Evolutionary conservation across 2,888 invertebrate genomes (phyloP).

Genomic region (Antheraea yamamai): DNA sequence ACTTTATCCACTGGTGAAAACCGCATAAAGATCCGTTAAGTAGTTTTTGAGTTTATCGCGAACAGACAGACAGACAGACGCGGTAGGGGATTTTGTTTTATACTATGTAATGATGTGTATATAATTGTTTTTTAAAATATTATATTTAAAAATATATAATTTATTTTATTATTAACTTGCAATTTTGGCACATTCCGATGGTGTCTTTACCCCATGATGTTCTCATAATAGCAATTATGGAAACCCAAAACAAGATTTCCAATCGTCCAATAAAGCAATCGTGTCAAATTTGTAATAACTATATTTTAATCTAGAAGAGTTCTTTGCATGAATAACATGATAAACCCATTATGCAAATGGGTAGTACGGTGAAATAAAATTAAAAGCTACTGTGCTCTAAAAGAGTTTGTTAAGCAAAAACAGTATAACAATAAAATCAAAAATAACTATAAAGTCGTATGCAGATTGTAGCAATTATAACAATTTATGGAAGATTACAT

Average conservation of each 20-base stretch:
- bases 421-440: constrained; percentile 8
- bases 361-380: constrained; percentile 17
- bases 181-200: neutral
- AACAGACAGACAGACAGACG: no score
- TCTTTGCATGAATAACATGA: constrained; percentile 17
- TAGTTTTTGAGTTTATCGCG: no score
- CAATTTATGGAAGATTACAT: no score
- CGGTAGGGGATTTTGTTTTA: no score
- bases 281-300: constrained; percentile 11
- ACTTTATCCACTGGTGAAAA: no score
- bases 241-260: neutral
- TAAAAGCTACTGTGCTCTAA: constrained; percentile 16
- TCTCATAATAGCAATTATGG: neutral
- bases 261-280: neutral
- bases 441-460: neutral
- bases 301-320: constrained; percentile 11
- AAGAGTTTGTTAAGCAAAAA: constrained; percentile 8
- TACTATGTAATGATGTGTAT: no score
- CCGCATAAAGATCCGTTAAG: no score
- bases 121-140: neutral
- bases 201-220: constrained; percentile 8
- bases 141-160: neutral
- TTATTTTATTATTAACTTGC: neutral
- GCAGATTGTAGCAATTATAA: neutral
- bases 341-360: constrained; percentile 22